phyloP scores from a whole-genome alignment of 2,797 vertebrate genomes.

The Chaunax sp. region DNA sequence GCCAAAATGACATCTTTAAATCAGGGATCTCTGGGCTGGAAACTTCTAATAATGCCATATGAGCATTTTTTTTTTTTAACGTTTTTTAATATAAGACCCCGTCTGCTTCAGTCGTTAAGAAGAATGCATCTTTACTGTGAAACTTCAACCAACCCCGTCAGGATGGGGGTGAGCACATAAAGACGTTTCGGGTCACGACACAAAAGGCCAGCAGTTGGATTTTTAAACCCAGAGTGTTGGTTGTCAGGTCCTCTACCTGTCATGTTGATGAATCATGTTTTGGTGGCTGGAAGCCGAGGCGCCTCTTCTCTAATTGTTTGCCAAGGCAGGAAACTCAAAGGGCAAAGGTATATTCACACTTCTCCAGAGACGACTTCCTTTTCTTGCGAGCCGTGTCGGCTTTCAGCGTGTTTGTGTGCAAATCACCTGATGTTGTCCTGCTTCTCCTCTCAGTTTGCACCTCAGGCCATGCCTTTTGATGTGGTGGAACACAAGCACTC shows the following conservation, averaged over 20 bases:
- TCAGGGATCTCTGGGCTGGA: too few relatives aligned
- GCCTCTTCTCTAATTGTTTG: slow-evolving; percentile 57
- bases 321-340: slow-evolving; percentile 67
- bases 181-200: too few relatives aligned
- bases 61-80: too few relatives aligned
- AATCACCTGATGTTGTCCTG: slow-evolving; percentile 26
- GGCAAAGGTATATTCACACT: slow-evolving; percentile 55
- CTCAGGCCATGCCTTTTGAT: slow-evolving; percentile 62
- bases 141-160: too few relatives aligned
- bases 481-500: slow-evolving; percentile 28
- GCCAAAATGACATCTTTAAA: too few relatives aligned
- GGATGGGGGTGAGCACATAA: too few relatives aligned
- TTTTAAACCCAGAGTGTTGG: neutral
- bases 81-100: too few relatives aligned
- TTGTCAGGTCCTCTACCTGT: slow-evolving; percentile 15
- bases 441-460: slow-evolving; percentile 35
- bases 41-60: too few relatives aligned
- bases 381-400: slow-evolving; percentile 21
- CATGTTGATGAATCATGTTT: slow-evolving; percentile 49
- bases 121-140: too few relatives aligned
- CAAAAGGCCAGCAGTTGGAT: too few relatives aligned
- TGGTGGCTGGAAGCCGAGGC: slow-evolving; percentile 49
- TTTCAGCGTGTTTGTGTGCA: neutral
- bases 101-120: too few relatives aligned
- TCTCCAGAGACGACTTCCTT: slow-evolving; percentile 64